A percentile compares a stretch with the other conserved stretches of the same genome.
Conservation (phyloP, 2,888 invertebrate genomes). For the Hedya salicella region DNA sequence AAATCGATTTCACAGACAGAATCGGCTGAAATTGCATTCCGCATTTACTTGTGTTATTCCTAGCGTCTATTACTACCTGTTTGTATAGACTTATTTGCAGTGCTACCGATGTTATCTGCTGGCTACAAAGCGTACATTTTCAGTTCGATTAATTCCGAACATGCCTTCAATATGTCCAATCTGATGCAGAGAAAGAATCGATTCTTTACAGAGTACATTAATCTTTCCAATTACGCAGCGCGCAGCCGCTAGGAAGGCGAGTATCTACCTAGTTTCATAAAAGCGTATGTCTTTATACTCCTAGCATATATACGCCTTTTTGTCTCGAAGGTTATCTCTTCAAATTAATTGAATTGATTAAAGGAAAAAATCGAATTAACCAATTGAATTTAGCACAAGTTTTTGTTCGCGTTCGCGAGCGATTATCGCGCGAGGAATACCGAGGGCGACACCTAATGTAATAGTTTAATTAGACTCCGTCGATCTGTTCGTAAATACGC, state of each 20-base stretch:
- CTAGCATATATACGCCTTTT: background rate
- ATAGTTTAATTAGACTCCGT: constrained; percentile 48
- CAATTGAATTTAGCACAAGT: constrained; percentile 75
- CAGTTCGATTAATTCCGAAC: constrained; percentile 64
- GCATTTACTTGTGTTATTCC: constrained; percentile 1
- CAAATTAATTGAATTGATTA: constrained; percentile 80
- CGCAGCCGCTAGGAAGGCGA: constrained; percentile 58
- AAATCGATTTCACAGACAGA: constrained; percentile 28
- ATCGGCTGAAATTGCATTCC: constrained; percentile 30
- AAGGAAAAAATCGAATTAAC: constrained; percentile 54
- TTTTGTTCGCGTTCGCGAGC: constrained; percentile 61
- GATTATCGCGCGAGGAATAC: constrained; percentile 51
- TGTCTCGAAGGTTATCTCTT: constrained; percentile 56
- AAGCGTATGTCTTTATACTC: background rate
- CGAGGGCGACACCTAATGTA: constrained; percentile 45
- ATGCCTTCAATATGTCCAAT: constrained; percentile 68
- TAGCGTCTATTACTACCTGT: constrained; percentile 11
- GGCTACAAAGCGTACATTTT: constrained; percentile 59
- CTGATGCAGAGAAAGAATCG: constrained; percentile 72
- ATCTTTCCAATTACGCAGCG: constrained; percentile 76
- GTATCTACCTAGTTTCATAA: constrained; percentile 49
- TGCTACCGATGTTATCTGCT: constrained; percentile 61
- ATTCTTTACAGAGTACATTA: constrained; percentile 66
- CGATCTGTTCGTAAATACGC: constrained; percentile 27
- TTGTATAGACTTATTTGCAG: constrained; percentile 11